Evolutionary conservation across 2,113 vertebrate species (phyloP).

Genomic region (Vulpes vulpes): DNA sequence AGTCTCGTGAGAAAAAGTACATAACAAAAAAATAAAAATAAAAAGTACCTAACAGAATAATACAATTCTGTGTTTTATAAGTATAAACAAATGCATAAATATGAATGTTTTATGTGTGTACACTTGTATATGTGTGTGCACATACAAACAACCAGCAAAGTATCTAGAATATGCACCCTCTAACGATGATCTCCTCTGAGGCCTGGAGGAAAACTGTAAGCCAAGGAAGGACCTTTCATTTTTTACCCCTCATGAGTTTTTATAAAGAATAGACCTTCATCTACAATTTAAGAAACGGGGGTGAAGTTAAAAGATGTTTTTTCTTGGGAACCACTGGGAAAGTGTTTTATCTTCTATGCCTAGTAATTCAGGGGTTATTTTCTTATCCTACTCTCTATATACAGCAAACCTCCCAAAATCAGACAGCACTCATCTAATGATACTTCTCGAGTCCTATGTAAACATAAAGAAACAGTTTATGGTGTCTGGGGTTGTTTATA

Average conservation of each 20-base stretch:
- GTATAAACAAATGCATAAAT: background rate
- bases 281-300: background rate
- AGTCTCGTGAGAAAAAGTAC: background rate
- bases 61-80: background rate
- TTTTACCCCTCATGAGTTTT: background rate
- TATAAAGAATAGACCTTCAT: background rate
- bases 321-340: background rate
- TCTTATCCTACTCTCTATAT: background rate
- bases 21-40: background rate
- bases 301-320: background rate
- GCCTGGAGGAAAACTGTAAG: background rate
- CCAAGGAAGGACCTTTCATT: background rate
- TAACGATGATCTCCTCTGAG: background rate
- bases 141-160: background rate
- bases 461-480: background rate
- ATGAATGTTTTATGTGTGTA: background rate
- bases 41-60: background rate
- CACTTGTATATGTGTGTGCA: background rate
- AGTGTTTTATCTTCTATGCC: background rate
- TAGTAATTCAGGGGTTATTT: no score
- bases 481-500: background rate
- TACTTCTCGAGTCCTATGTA: background rate
- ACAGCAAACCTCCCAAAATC: background rate
- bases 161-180: fast-evolving
- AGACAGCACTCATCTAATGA: background rate